Evolutionary conservation across 2,888 invertebrate genomes (phyloP).

Genomic region (Sminthurides aquaticus): DNA sequence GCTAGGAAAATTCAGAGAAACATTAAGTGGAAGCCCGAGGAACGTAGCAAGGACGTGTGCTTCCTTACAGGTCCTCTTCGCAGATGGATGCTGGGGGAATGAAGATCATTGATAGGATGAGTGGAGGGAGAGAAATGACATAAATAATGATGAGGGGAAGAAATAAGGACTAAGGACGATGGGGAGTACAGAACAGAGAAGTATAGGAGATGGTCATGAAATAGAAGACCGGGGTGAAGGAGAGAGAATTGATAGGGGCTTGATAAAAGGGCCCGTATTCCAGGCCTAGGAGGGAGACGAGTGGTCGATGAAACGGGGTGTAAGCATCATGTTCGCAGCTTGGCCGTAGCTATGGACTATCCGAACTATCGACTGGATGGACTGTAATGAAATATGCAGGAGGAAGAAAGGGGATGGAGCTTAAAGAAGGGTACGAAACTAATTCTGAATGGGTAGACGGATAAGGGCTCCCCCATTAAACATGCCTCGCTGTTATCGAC

Average conservation of each 20-base stretch:
- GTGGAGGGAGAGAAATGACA: constrained; percentile 23
- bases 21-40: background rate
- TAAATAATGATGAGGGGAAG: constrained; percentile 31
- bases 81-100: background rate
- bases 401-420: too few relatives aligned
- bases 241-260: background rate
- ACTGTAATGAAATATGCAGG: background rate
- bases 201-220: background rate
- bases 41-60: background rate
- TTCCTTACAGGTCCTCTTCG: background rate
- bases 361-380: too few relatives aligned
- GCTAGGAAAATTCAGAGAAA: background rate
- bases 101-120: constrained; percentile 23
- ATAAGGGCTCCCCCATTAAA: too few relatives aligned
- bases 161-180: constrained; percentile 6
- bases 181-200: background rate
- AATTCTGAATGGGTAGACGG: too few relatives aligned
- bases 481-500: too few relatives aligned
- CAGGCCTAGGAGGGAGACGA: background rate
- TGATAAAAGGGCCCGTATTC: background rate
- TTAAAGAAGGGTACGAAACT: background rate
- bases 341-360: background rate
- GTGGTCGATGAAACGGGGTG: background rate
- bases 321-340: background rate
- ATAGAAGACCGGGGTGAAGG: background rate